A percentile compares a stretch with the other conserved stretches of the same genome.
Evolutionary conservation across 2,797 vertebrate species (phyloP).

Genomic region (Spinus olivaceus): DNA sequence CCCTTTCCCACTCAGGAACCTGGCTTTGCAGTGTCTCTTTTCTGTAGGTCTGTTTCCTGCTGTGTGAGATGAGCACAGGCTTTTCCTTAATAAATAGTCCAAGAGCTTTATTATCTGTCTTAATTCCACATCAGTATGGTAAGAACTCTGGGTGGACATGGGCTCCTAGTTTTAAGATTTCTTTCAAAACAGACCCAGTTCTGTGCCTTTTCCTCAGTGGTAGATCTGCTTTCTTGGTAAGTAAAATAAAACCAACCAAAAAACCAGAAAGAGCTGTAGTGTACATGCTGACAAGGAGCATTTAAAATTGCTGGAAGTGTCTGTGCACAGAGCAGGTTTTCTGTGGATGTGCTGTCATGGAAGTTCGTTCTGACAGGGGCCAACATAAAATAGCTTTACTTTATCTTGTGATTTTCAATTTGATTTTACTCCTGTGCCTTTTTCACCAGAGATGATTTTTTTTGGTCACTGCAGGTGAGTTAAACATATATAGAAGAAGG

Average conservation of each 20-base stretch:
- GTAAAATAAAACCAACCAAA: not conserved
- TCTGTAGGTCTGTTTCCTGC: not conserved
- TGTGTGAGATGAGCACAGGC: not conserved
- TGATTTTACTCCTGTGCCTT: not conserved
- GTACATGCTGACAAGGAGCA: not conserved
- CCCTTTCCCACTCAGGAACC: not conserved
- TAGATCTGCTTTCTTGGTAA: not conserved
- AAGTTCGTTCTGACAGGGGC: not conserved
- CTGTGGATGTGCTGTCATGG: not conserved
- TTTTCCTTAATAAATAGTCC: not conserved
- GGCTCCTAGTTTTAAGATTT: not conserved
- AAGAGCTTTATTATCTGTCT: not conserved
- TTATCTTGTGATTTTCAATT: slow-evolving; percentile 21
- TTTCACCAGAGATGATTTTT: not conserved
- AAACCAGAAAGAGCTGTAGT: not conserved
- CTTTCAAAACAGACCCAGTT: not conserved
- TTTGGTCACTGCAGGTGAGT: not conserved
- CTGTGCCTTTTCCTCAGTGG: not conserved
- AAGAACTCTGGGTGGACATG: not conserved
- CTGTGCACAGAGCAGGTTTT: not conserved
- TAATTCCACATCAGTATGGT: not conserved
- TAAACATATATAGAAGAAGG: not conserved
- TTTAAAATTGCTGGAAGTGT: not conserved
- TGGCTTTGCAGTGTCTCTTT: not conserved
- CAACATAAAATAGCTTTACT: not conserved